Percentiles rank a stretch among this genome's conserved stretches.
Conservation (phyloP, 2,113 vertebrate species). For the Lethenteron reissneri region DNA sequence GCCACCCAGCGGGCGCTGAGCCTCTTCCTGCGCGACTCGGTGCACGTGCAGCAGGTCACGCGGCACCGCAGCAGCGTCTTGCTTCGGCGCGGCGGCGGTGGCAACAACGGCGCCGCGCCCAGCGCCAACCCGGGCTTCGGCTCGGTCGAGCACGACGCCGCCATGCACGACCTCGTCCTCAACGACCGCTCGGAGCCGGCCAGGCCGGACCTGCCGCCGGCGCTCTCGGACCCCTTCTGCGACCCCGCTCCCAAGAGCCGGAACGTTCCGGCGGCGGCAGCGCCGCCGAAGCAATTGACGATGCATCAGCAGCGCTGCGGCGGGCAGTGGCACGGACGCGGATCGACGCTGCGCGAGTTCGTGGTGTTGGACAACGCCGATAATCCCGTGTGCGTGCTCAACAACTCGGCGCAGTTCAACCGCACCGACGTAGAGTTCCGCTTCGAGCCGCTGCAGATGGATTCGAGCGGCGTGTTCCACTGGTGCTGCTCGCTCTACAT, state of each 20-base stretch:
- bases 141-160: no score
- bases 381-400: slow-evolving; percentile 68
- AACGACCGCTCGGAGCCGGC: no score
- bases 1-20: slow-evolving; percentile 64
- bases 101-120: no score
- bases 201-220: slow-evolving; percentile 36
- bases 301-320: slow-evolving; percentile 14
- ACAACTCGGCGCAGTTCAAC: slow-evolving; percentile 86
- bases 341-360: slow-evolving; percentile 55
- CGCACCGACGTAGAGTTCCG: slow-evolving; percentile 69
- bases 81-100: no score
- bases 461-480: slow-evolving; percentile 11
- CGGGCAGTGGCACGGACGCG: slow-evolving; percentile 19
- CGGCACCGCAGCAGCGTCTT: no score
- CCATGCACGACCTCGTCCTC: no score
- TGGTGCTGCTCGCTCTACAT: slow-evolving; percentile 84
- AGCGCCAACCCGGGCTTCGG: no score
- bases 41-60: no score
- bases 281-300: slow-evolving; percentile 16
- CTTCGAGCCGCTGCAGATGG: slow-evolving; percentile 38
- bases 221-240: slow-evolving; percentile 45
- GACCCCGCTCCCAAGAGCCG: no score
- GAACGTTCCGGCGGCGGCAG: slow-evolving; percentile 16
- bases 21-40: slow-evolving; percentile 29
- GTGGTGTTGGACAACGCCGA: slow-evolving; percentile 66